Base-by-base conservation (phyloP, 2,113 vertebrate species). In the Oncorhynchus masou region DNA sequence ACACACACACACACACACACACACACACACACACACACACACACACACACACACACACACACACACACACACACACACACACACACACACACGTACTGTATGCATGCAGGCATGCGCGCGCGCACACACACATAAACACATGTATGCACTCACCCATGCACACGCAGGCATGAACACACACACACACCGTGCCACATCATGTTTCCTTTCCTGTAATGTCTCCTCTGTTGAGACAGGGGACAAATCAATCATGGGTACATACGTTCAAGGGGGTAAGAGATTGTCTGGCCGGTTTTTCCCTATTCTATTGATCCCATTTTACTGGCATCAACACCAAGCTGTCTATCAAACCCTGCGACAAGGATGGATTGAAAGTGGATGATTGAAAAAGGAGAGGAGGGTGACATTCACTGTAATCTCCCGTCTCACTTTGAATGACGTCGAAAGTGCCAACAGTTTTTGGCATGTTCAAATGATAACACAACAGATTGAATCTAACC, bases 261-360 rank as follows among this genome's bases (percentile, higher is more conserved):
- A 90, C 88, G 90, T 92, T 92, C 91, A 91, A 90, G 86, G 91
- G 90, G 91, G 89, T 90, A 91, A 90, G 87, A 91, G 89, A 91
- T 92, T 91, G 90, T 92, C 91, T 90, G 87, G 83, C 91, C 85
- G 74, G 83, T 90, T 88, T 89, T 88, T 88, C 85, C 89, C 88
- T 81, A 83, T 82, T 88, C 90, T 91, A 92, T 92, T 92, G 91
- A 92, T 92, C 88, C 88, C 86, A 88, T 92, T 92, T 92, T 91
- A 92, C 89, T 87, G 87, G 90, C 90, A 92, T 92, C 89, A 90
- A 88, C 84, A 87, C 88, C 88, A 81, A 88, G 84, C 84, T 91
- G 90, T 91, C 91, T 90, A 84, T 34, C 86, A 88, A 86, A 85
- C 84, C 81, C 81, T 48, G 74, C 78, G 84, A 88, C 69, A 74